Conservation (phyloP, 1,140 invertebrate species). For the Lepidotrigona ventralis region DNA sequence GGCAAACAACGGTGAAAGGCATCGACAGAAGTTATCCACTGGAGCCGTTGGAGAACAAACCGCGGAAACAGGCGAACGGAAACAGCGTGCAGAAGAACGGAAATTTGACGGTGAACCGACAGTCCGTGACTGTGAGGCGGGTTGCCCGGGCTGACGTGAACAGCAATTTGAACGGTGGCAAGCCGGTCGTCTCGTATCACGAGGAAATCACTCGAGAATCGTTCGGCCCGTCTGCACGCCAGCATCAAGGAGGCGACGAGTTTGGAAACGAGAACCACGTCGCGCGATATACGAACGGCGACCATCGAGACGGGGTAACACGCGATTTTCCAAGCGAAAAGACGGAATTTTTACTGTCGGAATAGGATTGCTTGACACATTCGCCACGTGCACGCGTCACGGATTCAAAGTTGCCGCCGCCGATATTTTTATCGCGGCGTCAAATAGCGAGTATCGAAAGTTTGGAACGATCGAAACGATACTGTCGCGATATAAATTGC, state of each 20-base stretch:
- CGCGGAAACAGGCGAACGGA: constrained; percentile 75
- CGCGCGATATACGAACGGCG: constrained; percentile 62
- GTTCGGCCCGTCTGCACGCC: constrained; percentile 41
- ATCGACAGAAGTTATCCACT: constrained; percentile 91
- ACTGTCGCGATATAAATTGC: too few relatives aligned
- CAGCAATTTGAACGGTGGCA: constrained; percentile 74
- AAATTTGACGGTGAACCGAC: constrained; percentile 72
- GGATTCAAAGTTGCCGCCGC: background rate
- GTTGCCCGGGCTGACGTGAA: constrained; percentile 70
- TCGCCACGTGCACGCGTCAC: background rate
- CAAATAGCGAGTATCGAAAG: background rate
- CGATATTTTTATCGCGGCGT: too few relatives aligned
- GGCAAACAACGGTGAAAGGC: constrained; percentile 84
- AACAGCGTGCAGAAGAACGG: constrained; percentile 59
- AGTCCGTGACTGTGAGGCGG: constrained; percentile 72
- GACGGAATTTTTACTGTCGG: background rate
- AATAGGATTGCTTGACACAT: background rate
- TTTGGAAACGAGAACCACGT: constrained; percentile 60
- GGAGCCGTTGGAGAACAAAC: constrained; percentile 83
- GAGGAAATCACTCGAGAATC: constrained; percentile 69
- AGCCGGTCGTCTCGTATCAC: constrained; percentile 72
- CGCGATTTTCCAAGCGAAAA: background rate
- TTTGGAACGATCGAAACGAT: background rate
- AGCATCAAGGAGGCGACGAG: constrained; percentile 54
- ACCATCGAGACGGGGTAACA: constrained; percentile 64